Conservation (phyloP, 2,113 vertebrate species). For the Zeus faber region DNA sequence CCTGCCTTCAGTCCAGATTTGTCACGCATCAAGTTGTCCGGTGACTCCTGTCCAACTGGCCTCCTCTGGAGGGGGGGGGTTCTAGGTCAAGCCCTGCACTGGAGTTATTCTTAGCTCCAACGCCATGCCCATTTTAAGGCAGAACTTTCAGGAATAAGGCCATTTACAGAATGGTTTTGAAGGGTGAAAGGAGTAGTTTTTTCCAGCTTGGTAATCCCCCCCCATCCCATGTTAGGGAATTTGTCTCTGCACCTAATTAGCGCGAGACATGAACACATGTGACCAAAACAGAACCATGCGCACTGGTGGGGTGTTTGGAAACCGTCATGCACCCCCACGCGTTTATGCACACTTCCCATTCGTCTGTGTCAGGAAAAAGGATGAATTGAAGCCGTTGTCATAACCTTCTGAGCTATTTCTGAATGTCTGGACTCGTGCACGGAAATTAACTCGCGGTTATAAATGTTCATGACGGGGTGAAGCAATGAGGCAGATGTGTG, state of each 20-base stretch:
- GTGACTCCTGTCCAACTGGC: slow-evolving; percentile 42
- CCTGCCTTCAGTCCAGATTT: slow-evolving; percentile 49
- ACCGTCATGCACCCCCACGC: slow-evolving; percentile 33
- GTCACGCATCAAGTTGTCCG: slow-evolving; percentile 57
- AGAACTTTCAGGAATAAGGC: slow-evolving; percentile 47
- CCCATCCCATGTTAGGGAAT: slow-evolving; percentile 20
- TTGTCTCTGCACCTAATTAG: slow-evolving; percentile 50
- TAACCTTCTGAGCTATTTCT: slow-evolving; percentile 4
- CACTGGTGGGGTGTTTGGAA: slow-evolving; percentile 46
- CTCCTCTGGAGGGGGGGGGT: slow-evolving; percentile 15
- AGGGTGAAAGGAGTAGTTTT: slow-evolving; percentile 42
- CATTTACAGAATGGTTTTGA: slow-evolving; percentile 56
- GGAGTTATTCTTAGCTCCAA: slow-evolving; percentile 68
- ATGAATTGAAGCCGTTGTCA: slow-evolving; percentile 33
- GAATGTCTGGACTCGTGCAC: no score
- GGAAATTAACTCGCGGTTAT: no score
- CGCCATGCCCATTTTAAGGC: slow-evolving; percentile 71
- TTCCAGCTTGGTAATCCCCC: slow-evolving; percentile 39
- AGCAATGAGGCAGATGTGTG: no score
- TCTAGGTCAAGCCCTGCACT: slow-evolving; percentile 55
- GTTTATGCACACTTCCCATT: slow-evolving; percentile 2
- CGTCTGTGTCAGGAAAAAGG: slow-evolving; percentile 31
- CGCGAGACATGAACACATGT: slow-evolving; percentile 41
- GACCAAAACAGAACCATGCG: slow-evolving; percentile 50
- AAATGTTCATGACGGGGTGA: no score